These are phyloP conservation scores for Trematocara macrostoma DNA, from an alignment of 2,113 vertebrate genomes.

Conservation along the genomic window DNA sequence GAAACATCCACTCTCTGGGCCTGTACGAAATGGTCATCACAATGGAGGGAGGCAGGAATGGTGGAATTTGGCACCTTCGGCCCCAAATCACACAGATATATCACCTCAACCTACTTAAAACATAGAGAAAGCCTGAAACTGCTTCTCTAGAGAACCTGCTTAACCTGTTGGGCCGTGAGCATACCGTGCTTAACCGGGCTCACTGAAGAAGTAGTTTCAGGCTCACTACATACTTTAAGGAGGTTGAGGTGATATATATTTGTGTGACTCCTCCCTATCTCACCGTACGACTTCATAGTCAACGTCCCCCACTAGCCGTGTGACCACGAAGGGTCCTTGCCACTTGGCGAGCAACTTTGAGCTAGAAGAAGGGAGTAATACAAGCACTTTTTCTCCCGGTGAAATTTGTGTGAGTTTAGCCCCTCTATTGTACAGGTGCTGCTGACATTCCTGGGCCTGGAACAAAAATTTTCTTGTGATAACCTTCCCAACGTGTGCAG, in stretches of 20 bases:
- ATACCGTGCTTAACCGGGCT: not conserved
- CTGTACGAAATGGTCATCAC: not conserved
- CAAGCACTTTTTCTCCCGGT: not conserved
- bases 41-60: not conserved
- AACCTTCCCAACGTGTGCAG: not conserved
- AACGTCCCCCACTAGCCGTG: not conserved
- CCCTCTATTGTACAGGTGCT: not conserved
- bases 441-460: not conserved
- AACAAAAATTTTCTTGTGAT: not conserved
- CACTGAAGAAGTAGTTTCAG: not conserved
- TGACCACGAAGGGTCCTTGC: not conserved
- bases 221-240: not conserved
- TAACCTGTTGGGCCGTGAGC: not conserved
- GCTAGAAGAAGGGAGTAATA: not conserved
- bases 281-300: not conserved
- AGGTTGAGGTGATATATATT: not conserved
- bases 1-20: not conserved
- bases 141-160: not conserved
- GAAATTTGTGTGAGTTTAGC: not conserved
- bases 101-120: not conserved
- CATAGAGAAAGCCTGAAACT: not conserved
- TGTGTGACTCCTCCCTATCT: not conserved
- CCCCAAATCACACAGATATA: not conserved
- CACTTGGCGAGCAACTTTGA: not conserved
- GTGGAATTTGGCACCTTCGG: not conserved